A percentile compares a stretch with the other conserved stretches of the same genome.
phyloP scores from a whole-genome alignment of 2,888 invertebrate species.

The Tineola bisselliella region DNA sequence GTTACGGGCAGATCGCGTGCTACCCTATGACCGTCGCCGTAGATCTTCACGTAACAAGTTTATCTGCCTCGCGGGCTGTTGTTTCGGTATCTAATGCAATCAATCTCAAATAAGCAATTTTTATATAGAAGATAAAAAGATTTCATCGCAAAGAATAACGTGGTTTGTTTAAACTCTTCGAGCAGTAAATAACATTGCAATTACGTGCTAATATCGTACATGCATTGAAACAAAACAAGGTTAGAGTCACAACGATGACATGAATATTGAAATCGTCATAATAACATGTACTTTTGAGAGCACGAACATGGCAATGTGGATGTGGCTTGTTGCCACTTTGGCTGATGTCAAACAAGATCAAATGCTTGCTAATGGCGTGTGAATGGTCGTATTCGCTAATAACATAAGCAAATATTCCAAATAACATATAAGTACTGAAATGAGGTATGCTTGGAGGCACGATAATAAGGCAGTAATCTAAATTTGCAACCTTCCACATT shows the following conservation, averaged over 20 bases:
- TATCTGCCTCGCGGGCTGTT: slow-evolving; percentile 54
- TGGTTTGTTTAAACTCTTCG: not conserved
- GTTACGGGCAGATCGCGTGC: slow-evolving; percentile 47
- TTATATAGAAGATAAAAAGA: not conserved
- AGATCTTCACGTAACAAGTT: slow-evolving; percentile 58
- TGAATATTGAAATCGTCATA: too few relatives aligned
- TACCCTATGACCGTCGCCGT: slow-evolving; percentile 30
- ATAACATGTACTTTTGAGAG: not conserved
- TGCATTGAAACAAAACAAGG: too few relatives aligned
- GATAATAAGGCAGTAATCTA: too few relatives aligned
- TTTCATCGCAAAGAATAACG: not conserved
- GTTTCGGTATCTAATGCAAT: not conserved
- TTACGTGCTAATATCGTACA: not conserved
- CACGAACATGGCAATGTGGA: not conserved
- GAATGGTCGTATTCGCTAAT: not conserved
- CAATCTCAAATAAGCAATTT: slow-evolving; percentile 1
- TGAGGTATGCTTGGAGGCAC: too few relatives aligned
- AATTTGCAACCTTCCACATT: too few relatives aligned
- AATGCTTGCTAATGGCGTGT: not conserved
- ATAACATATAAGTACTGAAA: too few relatives aligned
- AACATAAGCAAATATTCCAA: too few relatives aligned
- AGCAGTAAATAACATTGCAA: not conserved
- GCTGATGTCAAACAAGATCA: not conserved
- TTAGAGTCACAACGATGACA: too few relatives aligned
- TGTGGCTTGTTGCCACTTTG: not conserved